Percentiles rank a stretch among this genome's conserved stretches.
Conservation (phyloP, 2,888 invertebrate genomes). For the Adelphocoris suturalis region DNA sequence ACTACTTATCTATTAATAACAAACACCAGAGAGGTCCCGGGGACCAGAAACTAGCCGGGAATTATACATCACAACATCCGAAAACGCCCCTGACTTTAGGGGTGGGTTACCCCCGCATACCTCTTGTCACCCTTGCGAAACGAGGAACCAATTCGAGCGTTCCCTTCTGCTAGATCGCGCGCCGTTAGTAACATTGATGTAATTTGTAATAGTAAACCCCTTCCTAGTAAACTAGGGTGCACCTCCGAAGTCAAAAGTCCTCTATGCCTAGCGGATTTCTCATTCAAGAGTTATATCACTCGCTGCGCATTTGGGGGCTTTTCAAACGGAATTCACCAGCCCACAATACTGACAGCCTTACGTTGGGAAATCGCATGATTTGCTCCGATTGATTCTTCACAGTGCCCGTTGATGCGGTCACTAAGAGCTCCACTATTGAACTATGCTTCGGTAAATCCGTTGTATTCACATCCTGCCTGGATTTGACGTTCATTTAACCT, state of each 20-base stretch:
- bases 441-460: background rate
- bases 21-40: slow-evolving; percentile 57
- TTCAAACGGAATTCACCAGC: slow-evolving; percentile 25
- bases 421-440: background rate
- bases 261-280: background rate
- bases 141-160: slow-evolving; percentile 55
- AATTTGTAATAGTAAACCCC: slow-evolving; percentile 68
- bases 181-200: slow-evolving; percentile 64
- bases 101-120: background rate
- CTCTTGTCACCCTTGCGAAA: slow-evolving; percentile 40
- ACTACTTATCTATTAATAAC: slow-evolving; percentile 71
- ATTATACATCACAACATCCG: slow-evolving; percentile 70
- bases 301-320: background rate
- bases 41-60: slow-evolving; percentile 55
- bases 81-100: slow-evolving; percentile 24
- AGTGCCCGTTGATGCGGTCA: background rate
- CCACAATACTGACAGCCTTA: background rate
- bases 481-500: background rate
- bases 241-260: background rate
- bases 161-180: slow-evolving; percentile 22
- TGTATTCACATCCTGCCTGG: background rate
- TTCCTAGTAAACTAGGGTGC: background rate
- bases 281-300: slow-evolving; percentile 36
- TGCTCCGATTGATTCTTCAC: slow-evolving; percentile 9
- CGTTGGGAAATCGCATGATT: background rate